Evolutionary conservation across 2,113 vertebrate species (phyloP).

Genomic region (Myotis lucifugus): DNA sequence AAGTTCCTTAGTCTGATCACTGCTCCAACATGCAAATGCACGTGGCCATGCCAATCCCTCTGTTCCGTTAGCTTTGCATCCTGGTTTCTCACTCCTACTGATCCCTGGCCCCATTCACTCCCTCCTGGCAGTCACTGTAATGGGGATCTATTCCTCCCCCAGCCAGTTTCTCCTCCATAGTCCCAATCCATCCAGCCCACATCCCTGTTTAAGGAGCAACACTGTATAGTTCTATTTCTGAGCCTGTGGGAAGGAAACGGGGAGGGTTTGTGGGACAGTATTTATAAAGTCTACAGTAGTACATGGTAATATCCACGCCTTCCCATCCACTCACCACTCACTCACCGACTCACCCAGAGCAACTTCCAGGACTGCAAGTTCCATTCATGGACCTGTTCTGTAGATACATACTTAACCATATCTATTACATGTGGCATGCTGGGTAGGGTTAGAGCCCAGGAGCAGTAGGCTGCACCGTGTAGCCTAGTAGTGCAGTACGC

Average conservation of each 20-base stretch:
- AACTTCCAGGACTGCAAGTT: not conserved
- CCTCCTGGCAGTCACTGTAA: not conserved
- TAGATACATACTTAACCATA: not conserved
- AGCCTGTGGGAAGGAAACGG: not conserved
- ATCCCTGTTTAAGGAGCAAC: not conserved
- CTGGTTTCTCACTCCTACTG: not conserved
- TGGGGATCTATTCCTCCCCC: not conserved
- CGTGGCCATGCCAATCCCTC: not conserved
- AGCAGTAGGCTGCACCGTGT: not conserved
- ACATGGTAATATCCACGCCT: not conserved
- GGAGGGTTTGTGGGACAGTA: not conserved
- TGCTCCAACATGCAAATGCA: not conserved
- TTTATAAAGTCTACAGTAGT: too few species aligned
- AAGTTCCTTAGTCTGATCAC: not conserved
- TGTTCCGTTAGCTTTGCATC: not conserved
- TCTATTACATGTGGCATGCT: not conserved
- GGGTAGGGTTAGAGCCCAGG: not conserved
- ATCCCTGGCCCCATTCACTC: not conserved
- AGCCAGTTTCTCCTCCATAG: not conserved
- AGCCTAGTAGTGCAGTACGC: not conserved
- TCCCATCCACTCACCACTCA: not conserved
- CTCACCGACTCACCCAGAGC: not conserved
- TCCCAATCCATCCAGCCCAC: not conserved
- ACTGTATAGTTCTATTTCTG: not conserved
- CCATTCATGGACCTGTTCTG: not conserved